phyloP scores from a whole-genome alignment of 2,797 vertebrate species.

The Cetoscarus ocellatus region DNA sequence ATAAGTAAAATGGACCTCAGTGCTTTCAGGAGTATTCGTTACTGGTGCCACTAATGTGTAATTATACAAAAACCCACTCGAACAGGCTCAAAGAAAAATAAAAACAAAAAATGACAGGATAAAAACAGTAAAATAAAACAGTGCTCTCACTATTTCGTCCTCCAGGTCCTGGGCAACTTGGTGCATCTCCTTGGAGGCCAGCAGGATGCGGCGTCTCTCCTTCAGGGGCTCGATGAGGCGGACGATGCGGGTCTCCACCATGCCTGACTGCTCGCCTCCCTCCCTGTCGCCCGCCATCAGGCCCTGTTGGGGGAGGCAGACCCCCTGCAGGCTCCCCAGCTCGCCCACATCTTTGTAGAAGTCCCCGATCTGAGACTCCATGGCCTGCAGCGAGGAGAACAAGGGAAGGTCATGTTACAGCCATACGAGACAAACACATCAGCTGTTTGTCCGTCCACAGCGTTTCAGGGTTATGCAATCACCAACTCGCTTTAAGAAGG shows the following conservation, averaged over 20 bases:
- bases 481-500: conserved; percentile 24
- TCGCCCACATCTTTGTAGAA: conserved; percentile 92
- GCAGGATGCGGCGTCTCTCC: conserved; percentile 91
- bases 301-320: conserved; percentile 84
- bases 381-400: conserved; percentile 79
- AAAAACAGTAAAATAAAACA: background rate
- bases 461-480: conserved; percentile 58
- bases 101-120: background rate
- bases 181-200: conserved; percentile 95
- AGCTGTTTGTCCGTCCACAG: conserved; percentile 39
- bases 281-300: conserved; percentile 81
- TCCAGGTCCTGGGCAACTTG: conserved; percentile 95
- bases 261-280: conserved; percentile 83
- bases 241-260: conserved; percentile 90
- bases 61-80: no score
- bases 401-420: conserved; percentile 57
- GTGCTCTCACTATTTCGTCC: conserved; percentile 90
- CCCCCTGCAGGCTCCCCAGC: conserved; percentile 86
- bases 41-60: no score
- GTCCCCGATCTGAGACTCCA: conserved; percentile 94
- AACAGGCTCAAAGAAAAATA: background rate
- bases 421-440: conserved; percentile 47
- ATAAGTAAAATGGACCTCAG: no score
- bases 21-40: no score
- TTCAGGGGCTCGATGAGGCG: conserved; percentile 95